A percentile compares a stretch with the other conserved stretches of the same genome.
These are phyloP conservation scores for Drosophila athabasca DNA, from an alignment of 1,140 invertebrate genomes.

Conservation along the genomic window DNA sequence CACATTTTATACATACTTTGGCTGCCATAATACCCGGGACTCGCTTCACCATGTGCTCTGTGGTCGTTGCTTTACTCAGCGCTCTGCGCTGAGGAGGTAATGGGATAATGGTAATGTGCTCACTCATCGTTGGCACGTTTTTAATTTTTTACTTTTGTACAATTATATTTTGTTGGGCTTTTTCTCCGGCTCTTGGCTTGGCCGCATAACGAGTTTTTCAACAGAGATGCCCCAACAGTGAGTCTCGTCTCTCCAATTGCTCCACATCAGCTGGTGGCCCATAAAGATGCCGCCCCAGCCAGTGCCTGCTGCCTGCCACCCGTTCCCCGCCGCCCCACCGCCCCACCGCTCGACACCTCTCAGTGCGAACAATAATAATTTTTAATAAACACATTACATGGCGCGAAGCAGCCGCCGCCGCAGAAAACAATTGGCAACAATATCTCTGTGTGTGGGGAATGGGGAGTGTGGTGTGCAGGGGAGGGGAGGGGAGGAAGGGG, in stretches of 20 bases:
- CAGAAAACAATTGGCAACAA: slow-evolving; percentile 65
- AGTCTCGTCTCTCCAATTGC: slow-evolving; percentile 55
- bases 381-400: slow-evolving; percentile 81
- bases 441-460: slow-evolving; percentile 21
- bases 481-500: background rate
- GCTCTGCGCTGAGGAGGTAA: slow-evolving; percentile 9
- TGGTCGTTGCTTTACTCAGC: slow-evolving; percentile 25
- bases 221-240: slow-evolving; percentile 29
- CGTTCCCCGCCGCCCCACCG: background rate
- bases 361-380: slow-evolving; percentile 68
- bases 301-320: no score
- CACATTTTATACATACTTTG: slow-evolving; percentile 54
- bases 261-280: slow-evolving; percentile 65
- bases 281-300: slow-evolving; percentile 58
- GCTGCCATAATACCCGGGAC: slow-evolving; percentile 27
- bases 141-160: slow-evolving; percentile 49
- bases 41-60: slow-evolving; percentile 56
- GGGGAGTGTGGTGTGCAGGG: background rate
- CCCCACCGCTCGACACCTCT: slow-evolving; percentile 8
- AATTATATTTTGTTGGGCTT: slow-evolving; percentile 28
- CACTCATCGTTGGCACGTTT: slow-evolving; percentile 75
- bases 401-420: slow-evolving; percentile 42
- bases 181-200: slow-evolving; percentile 27
- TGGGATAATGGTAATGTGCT: slow-evolving; percentile 59
- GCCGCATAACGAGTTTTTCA: slow-evolving; percentile 62